Evolutionary conservation across 2,797 vertebrate species (phyloP).

Genomic region (Cirrhinus molitorella): DNA sequence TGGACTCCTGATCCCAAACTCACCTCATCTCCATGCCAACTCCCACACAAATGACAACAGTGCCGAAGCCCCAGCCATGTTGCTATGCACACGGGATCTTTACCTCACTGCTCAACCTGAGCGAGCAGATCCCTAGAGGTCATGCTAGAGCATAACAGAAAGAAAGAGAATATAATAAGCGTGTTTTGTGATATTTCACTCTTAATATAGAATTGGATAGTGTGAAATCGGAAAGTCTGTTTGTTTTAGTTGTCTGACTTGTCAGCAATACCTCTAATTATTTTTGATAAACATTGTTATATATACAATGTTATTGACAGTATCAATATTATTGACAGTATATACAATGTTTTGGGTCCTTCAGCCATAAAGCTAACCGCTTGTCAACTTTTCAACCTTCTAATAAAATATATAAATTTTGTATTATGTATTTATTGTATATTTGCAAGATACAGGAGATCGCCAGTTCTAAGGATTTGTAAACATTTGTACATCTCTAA

Average conservation of each 20-base stretch:
- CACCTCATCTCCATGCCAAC: slow-evolving; percentile 73
- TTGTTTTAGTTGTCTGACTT: not conserved
- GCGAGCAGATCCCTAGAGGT: slow-evolving; percentile 54
- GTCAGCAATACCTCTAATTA: not conserved
- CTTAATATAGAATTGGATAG: too few relatives aligned
- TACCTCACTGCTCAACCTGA: slow-evolving; percentile 56
- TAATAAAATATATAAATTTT: not conserved
- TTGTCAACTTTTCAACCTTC: not conserved
- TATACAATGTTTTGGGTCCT: not conserved
- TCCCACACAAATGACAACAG: slow-evolving; percentile 69
- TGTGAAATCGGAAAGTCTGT: not conserved
- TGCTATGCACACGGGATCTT: slow-evolving; percentile 62
- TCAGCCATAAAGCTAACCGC: not conserved
- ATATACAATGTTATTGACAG: not conserved
- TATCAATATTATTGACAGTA: not conserved
- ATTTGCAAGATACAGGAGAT: not conserved
- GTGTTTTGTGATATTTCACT: too few relatives aligned
- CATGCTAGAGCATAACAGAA: slow-evolving; percentile 31
- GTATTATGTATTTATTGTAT: not conserved
- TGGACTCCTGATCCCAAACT: slow-evolving; percentile 72
- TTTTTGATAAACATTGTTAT: not conserved
- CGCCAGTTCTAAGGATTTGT: too few relatives aligned
- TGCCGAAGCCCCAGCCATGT: slow-evolving; percentile 67
- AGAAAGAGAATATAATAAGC: not conserved
- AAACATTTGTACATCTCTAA: too few relatives aligned